phyloP scores from a whole-genome alignment of 1,140 invertebrate species.

The Aphaenogaster rudis region DNA sequence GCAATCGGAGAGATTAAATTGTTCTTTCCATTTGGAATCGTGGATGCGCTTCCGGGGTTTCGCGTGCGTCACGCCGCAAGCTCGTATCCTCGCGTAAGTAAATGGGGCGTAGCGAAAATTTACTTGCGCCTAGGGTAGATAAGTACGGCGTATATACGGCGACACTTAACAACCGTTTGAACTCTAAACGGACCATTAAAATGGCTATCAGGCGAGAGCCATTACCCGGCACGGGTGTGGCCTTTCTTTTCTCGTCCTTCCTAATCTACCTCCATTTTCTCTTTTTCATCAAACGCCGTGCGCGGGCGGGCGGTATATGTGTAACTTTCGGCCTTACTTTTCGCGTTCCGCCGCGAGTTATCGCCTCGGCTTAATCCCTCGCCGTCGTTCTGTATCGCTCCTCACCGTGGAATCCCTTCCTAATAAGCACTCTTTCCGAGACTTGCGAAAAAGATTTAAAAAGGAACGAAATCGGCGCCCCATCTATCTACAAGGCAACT shows the following conservation, averaged over 20 bases:
- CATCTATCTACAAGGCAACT: not conserved
- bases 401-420: not conserved
- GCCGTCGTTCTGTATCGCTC: not conserved
- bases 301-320: not conserved
- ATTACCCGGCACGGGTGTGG: constrained; percentile 66
- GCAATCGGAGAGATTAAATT: not conserved
- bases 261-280: constrained; percentile 24
- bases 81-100: constrained; percentile 30
- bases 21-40: not conserved
- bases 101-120: constrained; percentile 34
- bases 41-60: not conserved
- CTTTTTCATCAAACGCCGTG: constrained; percentile 28
- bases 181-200: constrained; percentile 74
- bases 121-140: constrained; percentile 33
- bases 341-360: not conserved
- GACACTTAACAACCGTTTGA: constrained; percentile 71
- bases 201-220: constrained; percentile 71
- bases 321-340: constrained; percentile 36
- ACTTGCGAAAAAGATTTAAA: not conserved
- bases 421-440: not conserved
- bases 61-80: constrained; percentile 6
- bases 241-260: constrained; percentile 52
- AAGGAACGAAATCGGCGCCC: not conserved
- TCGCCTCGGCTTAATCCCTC: constrained; percentile 2
- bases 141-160: constrained; percentile 39